Evolutionary conservation across 2,797 vertebrate genomes (phyloP).

Genomic region (Micropoecilia bifurca): DNA sequence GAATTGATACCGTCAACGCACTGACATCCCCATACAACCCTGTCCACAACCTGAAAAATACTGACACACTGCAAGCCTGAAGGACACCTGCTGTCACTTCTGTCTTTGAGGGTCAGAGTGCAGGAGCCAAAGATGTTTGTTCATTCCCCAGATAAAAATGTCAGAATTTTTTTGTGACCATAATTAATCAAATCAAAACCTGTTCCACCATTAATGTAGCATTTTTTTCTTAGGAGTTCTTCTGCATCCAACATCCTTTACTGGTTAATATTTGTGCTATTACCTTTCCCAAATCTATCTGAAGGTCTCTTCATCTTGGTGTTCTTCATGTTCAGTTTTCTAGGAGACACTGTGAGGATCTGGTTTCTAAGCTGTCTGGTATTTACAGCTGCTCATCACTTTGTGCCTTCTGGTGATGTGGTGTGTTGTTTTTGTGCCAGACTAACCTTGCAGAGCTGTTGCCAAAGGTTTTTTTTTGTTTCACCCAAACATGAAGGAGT

Average conservation of each 20-base stretch:
- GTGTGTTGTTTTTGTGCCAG: background rate
- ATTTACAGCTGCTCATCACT: background rate
- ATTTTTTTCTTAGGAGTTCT: background rate
- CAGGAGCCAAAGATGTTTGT: background rate
- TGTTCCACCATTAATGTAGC: background rate
- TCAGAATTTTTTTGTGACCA: background rate
- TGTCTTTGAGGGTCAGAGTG: constrained; percentile 9
- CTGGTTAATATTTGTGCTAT: background rate
- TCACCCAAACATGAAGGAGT: background rate
- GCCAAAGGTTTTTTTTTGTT: background rate
- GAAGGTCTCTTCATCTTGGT: background rate
- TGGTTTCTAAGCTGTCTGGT: background rate
- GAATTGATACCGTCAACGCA: constrained; percentile 50
- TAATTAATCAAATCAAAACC: background rate
- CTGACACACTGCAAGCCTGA: constrained; percentile 39
- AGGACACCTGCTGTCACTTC: constrained; percentile 38
- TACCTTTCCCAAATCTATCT: background rate
- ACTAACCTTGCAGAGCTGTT: background rate
- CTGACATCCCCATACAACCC: background rate
- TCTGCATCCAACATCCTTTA: background rate
- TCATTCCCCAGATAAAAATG: background rate
- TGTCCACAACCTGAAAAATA: constrained; percentile 18
- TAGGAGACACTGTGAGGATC: background rate
- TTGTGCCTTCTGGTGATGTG: background rate
- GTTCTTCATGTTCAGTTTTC: background rate